phyloP scores from a whole-genome alignment of 2,888 invertebrate species.

The Ophioninae sp. region DNA sequence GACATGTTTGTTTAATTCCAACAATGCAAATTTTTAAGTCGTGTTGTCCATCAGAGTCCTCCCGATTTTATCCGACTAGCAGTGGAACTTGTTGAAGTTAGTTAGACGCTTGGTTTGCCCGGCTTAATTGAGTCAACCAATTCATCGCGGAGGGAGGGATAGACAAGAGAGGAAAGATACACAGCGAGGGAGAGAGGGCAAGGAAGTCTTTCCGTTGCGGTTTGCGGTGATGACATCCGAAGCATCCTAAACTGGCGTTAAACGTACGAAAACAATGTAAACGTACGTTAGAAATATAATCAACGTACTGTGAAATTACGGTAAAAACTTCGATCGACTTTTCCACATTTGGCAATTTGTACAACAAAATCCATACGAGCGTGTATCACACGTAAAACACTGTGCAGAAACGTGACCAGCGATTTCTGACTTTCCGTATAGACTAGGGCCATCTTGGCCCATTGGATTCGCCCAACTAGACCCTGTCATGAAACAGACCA shows the following conservation, averaged over 20 bases:
- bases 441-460: no score
- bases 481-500: background rate
- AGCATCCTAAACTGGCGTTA: background rate
- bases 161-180: background rate
- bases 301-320: background rate
- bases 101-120: constrained; percentile 69
- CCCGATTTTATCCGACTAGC: constrained; percentile 23
- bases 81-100: constrained; percentile 69
- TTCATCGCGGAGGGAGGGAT: constrained; percentile 54
- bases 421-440: no score
- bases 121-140: constrained; percentile 70
- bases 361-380: background rate
- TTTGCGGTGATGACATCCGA: background rate
- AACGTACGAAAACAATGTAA: constrained; percentile 24
- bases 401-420: no score
- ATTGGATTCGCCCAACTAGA: no score
- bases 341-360: background rate
- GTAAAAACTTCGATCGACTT: background rate
- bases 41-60: constrained; percentile 43
- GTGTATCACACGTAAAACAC: background rate
- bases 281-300: background rate
- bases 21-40: background rate
- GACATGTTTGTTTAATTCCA: background rate
- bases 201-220: background rate
- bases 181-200: background rate